These are phyloP conservation scores for Drosophila melanosoma DNA, from an alignment of 2,888 invertebrate species.

Conservation along the genomic window DNA sequence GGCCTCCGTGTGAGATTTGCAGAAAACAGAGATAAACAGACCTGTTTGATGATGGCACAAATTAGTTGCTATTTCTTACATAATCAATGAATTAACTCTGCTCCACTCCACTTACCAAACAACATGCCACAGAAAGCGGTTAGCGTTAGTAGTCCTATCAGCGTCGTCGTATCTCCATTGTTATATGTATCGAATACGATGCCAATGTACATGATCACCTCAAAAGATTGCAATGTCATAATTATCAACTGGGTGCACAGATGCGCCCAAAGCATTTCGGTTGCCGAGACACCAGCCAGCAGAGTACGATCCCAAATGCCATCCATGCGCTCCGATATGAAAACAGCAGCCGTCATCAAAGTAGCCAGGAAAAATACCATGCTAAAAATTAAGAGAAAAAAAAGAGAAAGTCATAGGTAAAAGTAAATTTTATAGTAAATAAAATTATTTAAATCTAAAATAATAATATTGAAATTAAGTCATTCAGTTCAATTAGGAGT, in stretches of 20 bases:
- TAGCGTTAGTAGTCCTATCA: constrained; percentile 88
- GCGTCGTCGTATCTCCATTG: constrained; percentile 85
- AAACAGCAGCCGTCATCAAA: constrained; percentile 92
- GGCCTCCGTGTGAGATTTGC: constrained; percentile 91
- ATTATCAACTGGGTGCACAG: constrained; percentile 90
- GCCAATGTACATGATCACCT: constrained; percentile 85
- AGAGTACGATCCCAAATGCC: constrained; percentile 95
- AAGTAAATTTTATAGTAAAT: no score
- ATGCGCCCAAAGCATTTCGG: constrained; percentile 93
- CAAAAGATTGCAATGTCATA: constrained; percentile 89
- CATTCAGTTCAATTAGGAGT: neutral
- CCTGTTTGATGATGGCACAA: constrained; percentile 85
- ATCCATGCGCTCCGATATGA: constrained; percentile 92
- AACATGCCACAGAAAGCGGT: constrained; percentile 94
- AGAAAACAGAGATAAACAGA: constrained; percentile 92
- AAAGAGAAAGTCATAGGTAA: neutral
- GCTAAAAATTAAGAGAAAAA: constrained; percentile 84
- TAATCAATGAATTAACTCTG: neutral
- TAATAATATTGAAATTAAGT: neutral
- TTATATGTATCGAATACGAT: constrained; percentile 84
- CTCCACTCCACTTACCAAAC: constrained; percentile 86
- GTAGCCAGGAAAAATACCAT: constrained; percentile 94
- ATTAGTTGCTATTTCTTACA: neutral
- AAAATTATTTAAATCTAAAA: neutral
- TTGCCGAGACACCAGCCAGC: constrained; percentile 92